Evolutionary conservation across 2,888 invertebrate genomes (phyloP).

Genomic region (Lithophane leautieri): DNA sequence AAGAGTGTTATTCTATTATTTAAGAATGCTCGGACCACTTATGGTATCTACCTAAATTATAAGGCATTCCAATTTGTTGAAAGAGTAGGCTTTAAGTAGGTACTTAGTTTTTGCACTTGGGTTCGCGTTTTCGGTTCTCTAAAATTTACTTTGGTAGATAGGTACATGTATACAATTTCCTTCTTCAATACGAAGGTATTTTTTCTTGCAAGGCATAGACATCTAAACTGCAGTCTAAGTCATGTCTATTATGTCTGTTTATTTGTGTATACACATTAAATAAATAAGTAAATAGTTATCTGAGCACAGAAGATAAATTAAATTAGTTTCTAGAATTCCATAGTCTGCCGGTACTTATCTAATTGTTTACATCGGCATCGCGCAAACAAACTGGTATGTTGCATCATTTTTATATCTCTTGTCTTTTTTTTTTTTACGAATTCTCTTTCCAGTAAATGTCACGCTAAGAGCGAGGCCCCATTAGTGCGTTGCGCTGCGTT

Average conservation of each 20-base stretch:
- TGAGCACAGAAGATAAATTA: slow-evolving; percentile 2
- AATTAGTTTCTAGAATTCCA: slow-evolving; percentile 24
- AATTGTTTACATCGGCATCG: slow-evolving; percentile 18
- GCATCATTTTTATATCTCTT: no score
- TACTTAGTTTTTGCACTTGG: no score
- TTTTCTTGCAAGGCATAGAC: not conserved
- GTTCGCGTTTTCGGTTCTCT: not conserved
- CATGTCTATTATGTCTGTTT: no score
- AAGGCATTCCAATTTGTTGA: not conserved
- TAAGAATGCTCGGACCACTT: not conserved
- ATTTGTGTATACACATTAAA: no score
- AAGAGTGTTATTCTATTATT: not conserved
- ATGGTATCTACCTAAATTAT: not conserved
- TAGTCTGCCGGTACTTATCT: not conserved
- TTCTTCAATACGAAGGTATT: not conserved
- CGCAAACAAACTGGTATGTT: slow-evolving; percentile 25
- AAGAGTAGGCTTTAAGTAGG: no score
- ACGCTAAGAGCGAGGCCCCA: no score
- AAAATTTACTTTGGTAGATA: no score
- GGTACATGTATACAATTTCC: no score
- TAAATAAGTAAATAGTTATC: not conserved
- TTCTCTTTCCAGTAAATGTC: not conserved
- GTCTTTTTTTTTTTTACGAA: slow-evolving; percentile 12
- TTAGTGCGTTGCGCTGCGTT: no score
- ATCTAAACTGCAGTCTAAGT: not conserved